A percentile compares a stretch with the other conserved stretches of the same genome.
phyloP scores from a whole-genome alignment of 2,797 vertebrate species.

The Corythornis leucogaster region DNA sequence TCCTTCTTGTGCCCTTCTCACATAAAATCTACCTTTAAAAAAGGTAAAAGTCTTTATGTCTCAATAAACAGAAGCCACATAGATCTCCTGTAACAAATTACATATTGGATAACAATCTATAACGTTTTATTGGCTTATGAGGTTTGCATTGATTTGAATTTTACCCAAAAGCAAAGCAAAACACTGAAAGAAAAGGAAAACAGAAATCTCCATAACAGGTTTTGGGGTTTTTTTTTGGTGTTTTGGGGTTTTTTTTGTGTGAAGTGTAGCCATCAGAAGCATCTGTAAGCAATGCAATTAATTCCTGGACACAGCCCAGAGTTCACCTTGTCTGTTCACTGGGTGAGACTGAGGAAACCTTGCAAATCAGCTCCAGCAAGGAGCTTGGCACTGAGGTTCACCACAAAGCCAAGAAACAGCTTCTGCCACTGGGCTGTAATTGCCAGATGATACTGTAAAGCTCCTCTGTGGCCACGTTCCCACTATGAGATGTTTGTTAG shows the following conservation, averaged over 20 bases:
- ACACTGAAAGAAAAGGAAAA: background rate
- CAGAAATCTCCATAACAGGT: background rate
- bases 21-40: constrained; percentile 41
- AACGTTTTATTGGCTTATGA: constrained; percentile 59
- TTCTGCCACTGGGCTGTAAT: background rate
- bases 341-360: background rate
- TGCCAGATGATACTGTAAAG: background rate
- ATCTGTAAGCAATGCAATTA: background rate
- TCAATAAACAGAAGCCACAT: constrained; percentile 45
- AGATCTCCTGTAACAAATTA: constrained; percentile 58
- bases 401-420: background rate
- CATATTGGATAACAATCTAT: constrained; percentile 64
- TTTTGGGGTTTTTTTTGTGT: background rate
- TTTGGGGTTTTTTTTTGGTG: background rate
- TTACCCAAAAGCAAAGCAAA: constrained; percentile 50
- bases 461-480: background rate
- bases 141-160: constrained; percentile 64
- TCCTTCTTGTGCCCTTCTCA: constrained; percentile 39
- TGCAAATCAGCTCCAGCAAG: background rate
- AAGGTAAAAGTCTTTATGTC: constrained; percentile 58
- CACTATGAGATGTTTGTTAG: background rate
- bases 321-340: background rate
- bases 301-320: background rate
- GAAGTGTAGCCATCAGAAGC: background rate
- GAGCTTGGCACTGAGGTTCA: background rate